Evolutionary conservation across 2,888 invertebrate genomes (phyloP), one percentile per base, ranked within the genome.

Genomic region (Polietes domitor): DNA sequence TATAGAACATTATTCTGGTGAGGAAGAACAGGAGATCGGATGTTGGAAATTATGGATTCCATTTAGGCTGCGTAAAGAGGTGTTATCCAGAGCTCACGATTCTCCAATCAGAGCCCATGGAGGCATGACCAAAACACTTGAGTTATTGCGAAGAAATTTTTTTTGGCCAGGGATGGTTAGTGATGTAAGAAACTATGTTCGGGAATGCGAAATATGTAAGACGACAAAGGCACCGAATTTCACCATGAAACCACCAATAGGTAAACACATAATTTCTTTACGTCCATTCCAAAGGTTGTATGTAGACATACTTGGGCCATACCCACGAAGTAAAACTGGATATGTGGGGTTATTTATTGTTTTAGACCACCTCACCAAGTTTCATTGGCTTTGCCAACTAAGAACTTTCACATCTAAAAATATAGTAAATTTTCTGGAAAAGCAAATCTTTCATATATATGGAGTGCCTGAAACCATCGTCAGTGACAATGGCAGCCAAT

Each of bases 401-500:
- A 82, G 58, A 15, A 80, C 55, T 17, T 77, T 80, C 24, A 63
- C 77, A 10, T 61, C 84, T 0, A 10, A 24, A 10, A 4, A 2
- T 0, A 71, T 81, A 2, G n/a, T 75, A 15, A 58, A 74, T 6
- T 84, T 50, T 19, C 7, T 70, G 7, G 77, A 17, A 55, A 77
- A 50, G 58, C 81, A 88, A 2, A 63, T 84, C n/a, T 88, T 89
- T 75, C 84, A n/a, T n/a, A n/a, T n/a, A n/a, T n/a, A n/a, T n/a
- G n/a, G n/a, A n/a, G n/a, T n/a, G n/a, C n/a, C n/a, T 1, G 82
- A 86, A 50, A 17, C 32, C 0, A 43, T 88, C 10, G 86, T 88
- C 7, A 81, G 83, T 19, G 88, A 89, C 26, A 89, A 89, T 82
- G 88, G 88, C 0, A 55, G 79, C 1, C 87, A 88, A 73, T 88